These are phyloP conservation scores for Calyptommatus sinebrachiatus DNA, from an alignment of 2,113 vertebrate genomes.

Conservation along the genomic window DNA sequence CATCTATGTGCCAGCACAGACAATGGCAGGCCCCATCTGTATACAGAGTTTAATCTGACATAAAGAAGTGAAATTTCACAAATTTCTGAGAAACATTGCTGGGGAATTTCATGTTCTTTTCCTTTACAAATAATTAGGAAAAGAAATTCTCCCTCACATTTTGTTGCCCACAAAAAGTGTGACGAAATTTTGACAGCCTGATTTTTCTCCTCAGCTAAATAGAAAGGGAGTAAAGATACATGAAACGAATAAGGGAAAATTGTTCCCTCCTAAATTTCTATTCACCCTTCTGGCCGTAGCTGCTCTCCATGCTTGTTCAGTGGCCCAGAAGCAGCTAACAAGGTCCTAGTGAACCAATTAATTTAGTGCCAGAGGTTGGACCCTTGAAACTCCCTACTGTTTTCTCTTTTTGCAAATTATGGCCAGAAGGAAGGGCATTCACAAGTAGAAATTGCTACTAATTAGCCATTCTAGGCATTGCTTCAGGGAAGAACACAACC, in stretches of 20 bases:
- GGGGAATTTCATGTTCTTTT: neutral
- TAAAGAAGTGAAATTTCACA: neutral
- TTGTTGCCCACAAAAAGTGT: neutral
- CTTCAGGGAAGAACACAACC: neutral
- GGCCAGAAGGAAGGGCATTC: neutral
- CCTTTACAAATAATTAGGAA: neutral
- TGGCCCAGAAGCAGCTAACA: neutral
- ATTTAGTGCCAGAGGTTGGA: neutral
- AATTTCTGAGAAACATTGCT: too few relatives aligned
- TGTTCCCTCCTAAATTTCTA: neutral
- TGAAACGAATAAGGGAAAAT: neutral
- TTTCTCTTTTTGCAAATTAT: neutral
- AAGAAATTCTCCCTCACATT: neutral
- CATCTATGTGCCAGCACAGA: neutral
- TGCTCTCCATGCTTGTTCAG: neutral
- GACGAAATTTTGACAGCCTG: neutral
- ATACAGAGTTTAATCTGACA: neutral
- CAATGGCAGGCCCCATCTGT: too few relatives aligned
- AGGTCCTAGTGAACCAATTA: constrained; percentile 2
- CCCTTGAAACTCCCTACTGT: neutral
- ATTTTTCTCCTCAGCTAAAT: neutral
- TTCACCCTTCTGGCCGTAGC: neutral
- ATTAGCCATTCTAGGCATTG: constrained; percentile 4
- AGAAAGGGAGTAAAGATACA: neutral
- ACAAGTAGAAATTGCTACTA: neutral